Base-by-base conservation (phyloP, 2,888 invertebrate species). In the Teinopalpus imperialis region DNA sequence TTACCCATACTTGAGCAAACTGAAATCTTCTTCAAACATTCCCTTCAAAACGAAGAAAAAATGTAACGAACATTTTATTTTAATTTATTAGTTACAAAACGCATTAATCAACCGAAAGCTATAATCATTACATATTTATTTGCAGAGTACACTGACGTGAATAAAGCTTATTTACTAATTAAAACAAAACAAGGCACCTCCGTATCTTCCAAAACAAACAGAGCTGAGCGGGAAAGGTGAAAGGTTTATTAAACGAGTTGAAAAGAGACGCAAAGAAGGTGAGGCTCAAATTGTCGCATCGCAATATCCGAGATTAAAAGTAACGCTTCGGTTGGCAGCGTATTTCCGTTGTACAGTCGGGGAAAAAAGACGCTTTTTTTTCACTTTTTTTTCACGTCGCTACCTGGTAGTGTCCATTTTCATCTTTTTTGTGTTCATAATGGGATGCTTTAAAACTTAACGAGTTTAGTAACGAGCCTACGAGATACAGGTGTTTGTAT, bases 271-370 rank as follows among this genome's bases (percentile, higher is more conserved):
- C 52, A 43, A 36, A 51, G 50, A 56, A 61, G 66, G 73, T 78
- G 45, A 45, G 40, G 40, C 45, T 78, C 68, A 75, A 77, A 80
- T 79, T 76, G 81, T 80, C 78, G 72, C 72, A 74, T 69, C 61
- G 81, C 86, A 86, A 86, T 86, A 82, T 83, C 74, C 79, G 68
- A 81, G 85, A 86, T 86, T 85, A 86, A 85, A 85, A 85, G 82
- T 74, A 75, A 82, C 85, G 83, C 78, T 64, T 78, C 71, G 81
- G 68, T 77, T 74, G 75, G 74, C 78, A 77, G 68, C 66, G 65
- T 74, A 74, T 76, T 70, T 59, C 54, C 60, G 55, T 53, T 59
- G 73, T 67, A 78, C 66, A 56, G 69, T 59, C 65, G 61, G 56
- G 65, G 61, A 56, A 61, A 65, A 66, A 69, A 67, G 60, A 14